Evolutionary conservation across 2,113 vertebrate genomes (phyloP).

Genomic region (Macrotus californicus): DNA sequence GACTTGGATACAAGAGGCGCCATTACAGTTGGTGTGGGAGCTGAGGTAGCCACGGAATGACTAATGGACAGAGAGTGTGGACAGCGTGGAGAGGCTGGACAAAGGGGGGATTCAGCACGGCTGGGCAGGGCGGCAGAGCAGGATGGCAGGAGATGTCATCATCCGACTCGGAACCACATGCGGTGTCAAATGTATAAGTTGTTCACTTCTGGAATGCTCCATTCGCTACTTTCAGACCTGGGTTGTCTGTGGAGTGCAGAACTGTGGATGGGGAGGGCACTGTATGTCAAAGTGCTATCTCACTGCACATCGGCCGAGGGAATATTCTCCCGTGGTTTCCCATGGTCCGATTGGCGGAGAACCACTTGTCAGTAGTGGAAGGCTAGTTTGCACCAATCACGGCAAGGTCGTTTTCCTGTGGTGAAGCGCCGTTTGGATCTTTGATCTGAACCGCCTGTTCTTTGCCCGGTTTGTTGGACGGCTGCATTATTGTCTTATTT

Average conservation of each 20-base stretch:
- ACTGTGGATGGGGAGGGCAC: neutral
- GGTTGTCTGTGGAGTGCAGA: neutral
- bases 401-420: neutral
- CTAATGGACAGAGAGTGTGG: fast-evolving
- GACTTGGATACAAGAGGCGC: no score
- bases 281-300: neutral
- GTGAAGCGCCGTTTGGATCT: neutral
- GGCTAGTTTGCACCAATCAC: neutral
- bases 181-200: no score
- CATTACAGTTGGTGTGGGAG: neutral
- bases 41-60: neutral
- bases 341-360: neutral
- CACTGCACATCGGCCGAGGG: neutral
- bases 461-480: neutral
- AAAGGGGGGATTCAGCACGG: neutral
- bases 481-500: neutral
- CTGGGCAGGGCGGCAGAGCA: neutral
- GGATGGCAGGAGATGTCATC: neutral
- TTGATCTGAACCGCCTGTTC: neutral
- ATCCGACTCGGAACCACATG: neutral
- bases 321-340: neutral
- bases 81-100: neutral
- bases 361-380: neutral
- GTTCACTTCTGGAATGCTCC: neutral
- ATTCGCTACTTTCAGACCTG: neutral